Percentiles rank a stretch among this genome's conserved stretches.
Conservation (phyloP, 2,797 vertebrate species). For the Enteromius argenteus region DNA sequence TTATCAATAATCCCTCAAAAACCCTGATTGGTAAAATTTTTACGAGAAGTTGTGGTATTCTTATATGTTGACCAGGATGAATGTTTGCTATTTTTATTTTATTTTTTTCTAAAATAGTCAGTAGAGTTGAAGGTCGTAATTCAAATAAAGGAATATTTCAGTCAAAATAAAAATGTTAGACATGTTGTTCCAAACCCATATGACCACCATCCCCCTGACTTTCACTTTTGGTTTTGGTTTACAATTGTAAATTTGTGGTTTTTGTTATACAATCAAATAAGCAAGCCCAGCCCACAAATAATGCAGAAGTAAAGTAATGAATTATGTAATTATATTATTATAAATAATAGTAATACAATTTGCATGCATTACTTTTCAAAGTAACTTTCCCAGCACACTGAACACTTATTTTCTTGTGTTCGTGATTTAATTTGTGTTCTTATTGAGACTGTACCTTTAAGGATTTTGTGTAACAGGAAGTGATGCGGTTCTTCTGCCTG, state of each 20-base stretch:
- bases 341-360: not conserved
- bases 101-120: not conserved
- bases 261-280: not conserved
- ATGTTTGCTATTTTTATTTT: not conserved
- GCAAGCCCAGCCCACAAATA: not conserved
- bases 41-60: not conserved
- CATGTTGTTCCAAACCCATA: not conserved
- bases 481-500: not conserved
- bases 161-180: not conserved
- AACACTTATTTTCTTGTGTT: not conserved
- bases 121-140: not conserved
- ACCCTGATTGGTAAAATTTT: not conserved
- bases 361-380: not conserved
- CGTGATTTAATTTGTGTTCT: not conserved
- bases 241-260: not conserved
- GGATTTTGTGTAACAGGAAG: not conserved
- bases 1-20: not conserved
- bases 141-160: not conserved
- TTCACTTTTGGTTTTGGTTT: not conserved
- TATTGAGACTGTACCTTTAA: not conserved
- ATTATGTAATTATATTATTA: no score
- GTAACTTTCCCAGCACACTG: not conserved
- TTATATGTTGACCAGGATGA: not conserved
- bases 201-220: not conserved
- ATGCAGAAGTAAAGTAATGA: not conserved